Evolutionary conservation across 64 coral and sea anemone genomes (phyloP), one percentile per base, ranked within the genome.

Genomic region (Actinia tenebrosa): DNA sequence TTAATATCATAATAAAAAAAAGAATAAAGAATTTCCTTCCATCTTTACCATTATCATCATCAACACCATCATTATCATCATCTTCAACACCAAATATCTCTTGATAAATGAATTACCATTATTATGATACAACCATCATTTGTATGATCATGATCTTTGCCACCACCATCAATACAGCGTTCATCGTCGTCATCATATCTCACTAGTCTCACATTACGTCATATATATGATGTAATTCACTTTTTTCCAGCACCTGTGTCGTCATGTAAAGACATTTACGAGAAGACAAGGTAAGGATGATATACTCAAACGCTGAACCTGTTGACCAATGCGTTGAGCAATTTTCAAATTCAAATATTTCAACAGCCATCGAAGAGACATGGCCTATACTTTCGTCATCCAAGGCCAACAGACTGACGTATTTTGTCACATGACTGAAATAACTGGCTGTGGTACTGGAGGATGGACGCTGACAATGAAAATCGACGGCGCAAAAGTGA

Each of bases 401-500:
- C 8, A 75, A 75, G 26, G 23, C 69, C 7, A 75, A 3, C 69
- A 75, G 25, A 75, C 26, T 42, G 69, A 75, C 69, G 42, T 75
- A 75, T 75, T 27, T 75, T 75, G 69, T 75, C 27, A 75, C 69
- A 75, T 75, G 69, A 75, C 69, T 42, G 23, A 75, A 16, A 30
- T 75, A 75, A 42, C 25, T 42, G 69, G 69, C 9, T 89, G 88
- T 54, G 62, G 88, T 58, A 47, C 16, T 20, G 88, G 88, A 56
- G 88, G 88, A 4, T 89, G 88, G 88, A 89, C 88, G 47, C 63
- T 89, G 81, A 71, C 50, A 50, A 89, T 89, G 88, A 89, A 89
- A 60, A 89, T 75, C 14, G 62, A 89, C 63, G 88, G 88, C 69
- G 25, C 66, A 16, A 89, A 89, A 84, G 88, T 80, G 64, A 75